Base-by-base conservation (phyloP, 2,113 vertebrate species). In the Notothenia coriiceps region DNA sequence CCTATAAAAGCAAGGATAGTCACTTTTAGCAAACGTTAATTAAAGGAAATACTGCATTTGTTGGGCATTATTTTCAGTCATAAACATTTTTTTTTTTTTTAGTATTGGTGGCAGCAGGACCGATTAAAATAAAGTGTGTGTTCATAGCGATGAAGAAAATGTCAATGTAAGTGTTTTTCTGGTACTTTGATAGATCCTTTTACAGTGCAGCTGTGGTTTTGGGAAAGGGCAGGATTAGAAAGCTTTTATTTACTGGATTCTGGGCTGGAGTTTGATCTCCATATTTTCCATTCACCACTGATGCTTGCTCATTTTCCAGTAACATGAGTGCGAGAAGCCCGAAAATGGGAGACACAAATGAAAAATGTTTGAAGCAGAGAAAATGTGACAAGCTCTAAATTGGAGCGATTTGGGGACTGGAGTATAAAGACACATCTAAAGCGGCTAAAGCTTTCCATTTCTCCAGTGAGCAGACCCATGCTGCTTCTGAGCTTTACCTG, bases 311-410 rank as follows among this genome's bases (percentile, higher is more conserved):
- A 2, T 83, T 82, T 62, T 29, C 54, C 14, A 7, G 64, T 56
- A 63, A 78, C 83, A 40, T 49, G 25, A 71, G 79, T 46, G 68
- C 11, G 9, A 55, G 40, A 57, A 73, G n/a, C 40, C 43, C 33
- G 18, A 66, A 90, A 82, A 88, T 77, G 12, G 40, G 22, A 77
- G 51, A 77, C 50, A 70, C 77, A 83, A 83, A 71, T 70, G 47
- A 86, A 84, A 86, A 77, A 80, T 77, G 73, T 18, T 66, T 74
- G 79, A 82, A 74, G 63, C 20, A 52, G 40, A 78, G 73, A 86
- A 89, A 88, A 84, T 88, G 77, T 83, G 76, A 84, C 74, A 86
- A 77, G 54, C 67, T 85, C 59, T 72, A 82, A 92, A 93, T 80
- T 90, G 83, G 40, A 85, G 63, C 17, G 46, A 86, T 90, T 88